Conservation (phyloP, 2,888 invertebrate genomes). For the Lasioglossum pauxillum region DNA sequence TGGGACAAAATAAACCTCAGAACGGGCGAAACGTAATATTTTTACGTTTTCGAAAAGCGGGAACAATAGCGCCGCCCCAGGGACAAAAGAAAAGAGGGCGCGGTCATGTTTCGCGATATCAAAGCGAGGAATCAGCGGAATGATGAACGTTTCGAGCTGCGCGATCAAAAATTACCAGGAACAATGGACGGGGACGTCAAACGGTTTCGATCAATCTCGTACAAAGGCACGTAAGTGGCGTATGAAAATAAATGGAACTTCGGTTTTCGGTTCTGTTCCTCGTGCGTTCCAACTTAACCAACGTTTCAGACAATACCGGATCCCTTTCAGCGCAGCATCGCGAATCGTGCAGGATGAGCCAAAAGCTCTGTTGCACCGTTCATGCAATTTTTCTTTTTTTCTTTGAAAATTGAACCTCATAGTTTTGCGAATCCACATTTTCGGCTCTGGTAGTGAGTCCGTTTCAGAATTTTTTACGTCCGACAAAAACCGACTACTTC, state of each 20-base stretch:
- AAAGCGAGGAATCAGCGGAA: conserved; percentile 27
- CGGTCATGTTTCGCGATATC: conserved; percentile 21
- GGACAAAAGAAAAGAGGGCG: conserved; percentile 18
- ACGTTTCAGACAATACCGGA: background rate
- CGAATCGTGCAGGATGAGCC: background rate
- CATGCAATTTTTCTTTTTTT: background rate
- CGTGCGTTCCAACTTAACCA: background rate
- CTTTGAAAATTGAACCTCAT: background rate
- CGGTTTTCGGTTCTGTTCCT: background rate
- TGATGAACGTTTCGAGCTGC: conserved; percentile 14
- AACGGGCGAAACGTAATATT: conserved; percentile 21
- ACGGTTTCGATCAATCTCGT: conserved; percentile 1
- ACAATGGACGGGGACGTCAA: background rate
- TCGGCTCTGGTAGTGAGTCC: background rate
- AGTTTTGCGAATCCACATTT: background rate
- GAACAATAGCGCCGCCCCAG: background rate
- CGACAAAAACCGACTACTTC: too few species aligned
- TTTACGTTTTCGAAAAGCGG: conserved; percentile 33
- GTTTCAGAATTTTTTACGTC: background rate
- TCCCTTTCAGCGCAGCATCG: background rate
- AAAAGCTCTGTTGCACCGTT: background rate
- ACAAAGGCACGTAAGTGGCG: conserved; percentile 7
- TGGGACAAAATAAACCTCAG: conserved; percentile 34
- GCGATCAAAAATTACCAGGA: conserved; percentile 17
- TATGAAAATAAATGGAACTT: background rate